Percentiles rank a stretch among this genome's conserved stretches.
Conservation (phyloP, 2,113 vertebrate species). For the Lipophrys pholis region DNA sequence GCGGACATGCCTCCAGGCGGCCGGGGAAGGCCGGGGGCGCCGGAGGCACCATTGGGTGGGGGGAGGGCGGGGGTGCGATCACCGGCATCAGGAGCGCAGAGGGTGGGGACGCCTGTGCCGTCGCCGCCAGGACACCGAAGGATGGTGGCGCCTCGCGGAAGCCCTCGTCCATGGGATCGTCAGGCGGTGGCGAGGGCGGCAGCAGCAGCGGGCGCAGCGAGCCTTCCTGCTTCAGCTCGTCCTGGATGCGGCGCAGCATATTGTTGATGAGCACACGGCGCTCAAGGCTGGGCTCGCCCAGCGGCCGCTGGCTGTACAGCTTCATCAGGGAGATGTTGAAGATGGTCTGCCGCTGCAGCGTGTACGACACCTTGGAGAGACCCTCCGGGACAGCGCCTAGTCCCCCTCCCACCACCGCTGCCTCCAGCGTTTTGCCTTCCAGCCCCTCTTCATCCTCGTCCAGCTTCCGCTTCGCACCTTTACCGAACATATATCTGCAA, state of each 20-base stretch:
- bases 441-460: constrained; percentile 99
- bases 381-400: constrained; percentile 76
- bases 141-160: constrained; percentile 90
- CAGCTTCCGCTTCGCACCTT: constrained; percentile 99
- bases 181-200: constrained; percentile 87
- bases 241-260: constrained; percentile 98
- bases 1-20: constrained; percentile 79
- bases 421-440: constrained; percentile 97
- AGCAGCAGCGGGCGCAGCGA: constrained; percentile 89
- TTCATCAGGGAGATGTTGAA: constrained; percentile 99
- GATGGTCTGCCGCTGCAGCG: constrained; percentile 98
- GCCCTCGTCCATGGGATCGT: constrained; percentile 87
- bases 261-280: constrained; percentile 98
- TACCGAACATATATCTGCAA: constrained; percentile 99
- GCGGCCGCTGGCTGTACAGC: constrained; percentile 94
- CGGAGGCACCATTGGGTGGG: constrained; percentile 68
- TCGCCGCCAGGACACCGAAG: constrained; percentile 74
- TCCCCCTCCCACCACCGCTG: constrained; percentile 72
- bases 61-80: constrained; percentile 80
- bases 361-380: constrained; percentile 97
- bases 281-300: constrained; percentile 94
- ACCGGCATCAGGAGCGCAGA: constrained; percentile 64
- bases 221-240: constrained; percentile 96
- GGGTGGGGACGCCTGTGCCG: constrained; percentile 60
- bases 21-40: constrained; percentile 34